phyloP scores from a whole-genome alignment of 2,797 vertebrate species.

The Vultur gryphus region DNA sequence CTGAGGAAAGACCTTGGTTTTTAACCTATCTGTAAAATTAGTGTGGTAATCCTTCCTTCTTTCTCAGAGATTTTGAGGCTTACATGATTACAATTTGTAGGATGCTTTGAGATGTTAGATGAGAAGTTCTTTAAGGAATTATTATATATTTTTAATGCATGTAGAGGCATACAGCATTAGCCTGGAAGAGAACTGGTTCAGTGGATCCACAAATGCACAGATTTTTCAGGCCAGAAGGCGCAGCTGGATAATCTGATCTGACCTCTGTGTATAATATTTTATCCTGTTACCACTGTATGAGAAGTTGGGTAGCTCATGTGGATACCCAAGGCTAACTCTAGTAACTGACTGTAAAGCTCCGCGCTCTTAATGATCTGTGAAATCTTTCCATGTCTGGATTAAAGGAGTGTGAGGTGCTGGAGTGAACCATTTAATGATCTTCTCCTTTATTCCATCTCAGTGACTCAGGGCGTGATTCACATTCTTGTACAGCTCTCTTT shows the following conservation, averaged over 20 bases:
- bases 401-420: neutral
- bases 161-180: neutral
- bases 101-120: neutral
- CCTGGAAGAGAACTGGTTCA: neutral
- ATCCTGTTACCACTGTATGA: neutral
- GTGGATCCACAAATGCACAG: neutral
- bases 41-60: neutral
- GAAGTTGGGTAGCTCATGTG: neutral
- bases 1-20: neutral
- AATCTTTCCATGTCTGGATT: neutral
- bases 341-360: neutral
- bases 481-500: conserved; percentile 2
- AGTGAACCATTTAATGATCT: conserved; percentile 20
- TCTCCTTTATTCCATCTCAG: neutral
- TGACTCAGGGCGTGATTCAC: neutral
- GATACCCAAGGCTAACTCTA: neutral
- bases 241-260: neutral
- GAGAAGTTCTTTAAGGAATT: neutral
- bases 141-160: neutral
- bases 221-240: neutral
- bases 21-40: neutral
- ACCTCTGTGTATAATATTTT: neutral
- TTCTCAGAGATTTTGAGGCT: neutral
- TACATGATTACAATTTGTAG: neutral
- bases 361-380: neutral